Evolutionary conservation across 2,888 invertebrate genomes (phyloP), one percentile per base, ranked within the genome.

Genomic region (Patella caerulea): DNA sequence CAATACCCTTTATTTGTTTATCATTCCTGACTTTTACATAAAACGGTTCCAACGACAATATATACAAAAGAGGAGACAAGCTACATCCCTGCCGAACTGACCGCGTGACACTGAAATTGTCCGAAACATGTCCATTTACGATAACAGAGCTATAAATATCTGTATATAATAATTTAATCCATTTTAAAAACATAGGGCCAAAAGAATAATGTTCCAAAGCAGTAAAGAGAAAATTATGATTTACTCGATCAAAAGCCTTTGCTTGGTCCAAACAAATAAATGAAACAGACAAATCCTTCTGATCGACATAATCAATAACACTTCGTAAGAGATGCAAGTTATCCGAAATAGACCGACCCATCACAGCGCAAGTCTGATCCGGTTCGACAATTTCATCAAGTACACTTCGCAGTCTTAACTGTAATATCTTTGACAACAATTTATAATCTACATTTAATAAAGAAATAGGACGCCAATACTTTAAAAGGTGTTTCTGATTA

Each of bases 241-340:
- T 79, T 12, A 85, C 84, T 70, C 84, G 72, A 73, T 85, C 84
- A 65, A 85, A 85, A 2, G 84, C 84, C 65, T 85, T 86, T 71
- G 82, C 83, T 75, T 85, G 86, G 71, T 86, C 85, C 53, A 84
- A 56, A 77, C 69, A 73, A 56, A 84, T 81, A 73, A 84, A 82
- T 65, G 77, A 77, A 52, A 80, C 77, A 56, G 73, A 19, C 19
- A 81, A 52, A 15, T 83, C 45, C 72, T 85, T 82, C 71, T 82
- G 82, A 24, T 83, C 76, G 19, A 77, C 72, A 83, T 82, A 84
- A 77, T 83, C 81, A 17, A 78, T 29, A 56, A 83, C 77, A 78
- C 82, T 79, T 19, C 83, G 71, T 9, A 82, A 72, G 24, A 85
- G 71, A 79, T 83, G 82, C 5, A 76, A 69, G 74, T 83, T 85